Evolutionary conservation across 2,888 invertebrate species (phyloP).

Genomic region (Nesidiocoris tenuis): DNA sequence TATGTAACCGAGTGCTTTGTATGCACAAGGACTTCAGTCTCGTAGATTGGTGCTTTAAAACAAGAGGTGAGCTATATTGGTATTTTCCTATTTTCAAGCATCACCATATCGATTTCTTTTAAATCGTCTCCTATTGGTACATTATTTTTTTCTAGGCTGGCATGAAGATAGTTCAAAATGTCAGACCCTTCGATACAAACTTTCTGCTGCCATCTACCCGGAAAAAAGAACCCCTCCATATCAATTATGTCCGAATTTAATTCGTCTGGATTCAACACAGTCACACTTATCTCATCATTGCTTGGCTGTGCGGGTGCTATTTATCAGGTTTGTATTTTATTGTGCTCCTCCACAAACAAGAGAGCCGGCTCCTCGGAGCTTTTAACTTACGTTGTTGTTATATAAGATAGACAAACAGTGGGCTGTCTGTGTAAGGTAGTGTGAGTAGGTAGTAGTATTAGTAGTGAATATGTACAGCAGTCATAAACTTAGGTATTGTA

Average conservation of each 20-base stretch:
- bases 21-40: conserved; percentile 11
- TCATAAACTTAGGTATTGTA: no score
- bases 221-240: conserved; percentile 59
- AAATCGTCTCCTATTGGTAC: no score
- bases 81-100: not conserved
- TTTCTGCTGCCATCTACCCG: conserved; percentile 72
- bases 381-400: no score
- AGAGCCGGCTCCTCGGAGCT: no score
- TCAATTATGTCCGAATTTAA: conserved; percentile 72
- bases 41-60: not conserved
- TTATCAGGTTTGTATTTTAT: conserved; percentile 70
- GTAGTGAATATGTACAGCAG: no score
- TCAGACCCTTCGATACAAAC: conserved; percentile 83
- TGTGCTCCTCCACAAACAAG: no score
- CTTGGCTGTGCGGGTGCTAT: conserved; percentile 73
- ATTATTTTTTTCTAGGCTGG: conserved; percentile 1
- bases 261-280: conserved; percentile 69
- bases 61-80: not conserved
- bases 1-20: conserved; percentile 18
- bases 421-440: no score
- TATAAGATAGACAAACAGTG: no score
- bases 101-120: not conserved
- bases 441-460: no score
- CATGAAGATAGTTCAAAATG: conserved; percentile 56
- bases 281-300: conserved; percentile 71